A percentile compares a stretch with the other conserved stretches of the same genome.
Conservation (phyloP, 2,888 invertebrate species). For the Drosophila prostipennis region DNA sequence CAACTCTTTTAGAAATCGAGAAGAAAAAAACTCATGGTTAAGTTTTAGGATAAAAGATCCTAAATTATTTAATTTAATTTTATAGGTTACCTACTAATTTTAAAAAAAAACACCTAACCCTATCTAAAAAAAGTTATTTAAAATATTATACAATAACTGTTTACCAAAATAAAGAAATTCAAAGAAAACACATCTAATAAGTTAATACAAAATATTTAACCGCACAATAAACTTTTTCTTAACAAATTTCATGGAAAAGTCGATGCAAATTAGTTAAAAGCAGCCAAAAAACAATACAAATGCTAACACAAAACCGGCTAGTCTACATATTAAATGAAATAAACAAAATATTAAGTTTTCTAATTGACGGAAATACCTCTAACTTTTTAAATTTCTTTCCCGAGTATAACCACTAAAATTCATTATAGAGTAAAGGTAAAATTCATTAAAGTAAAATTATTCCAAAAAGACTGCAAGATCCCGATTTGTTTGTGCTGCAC, state of each 20-base stretch:
- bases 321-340: not conserved
- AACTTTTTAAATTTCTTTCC: not conserved
- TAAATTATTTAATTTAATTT: no score
- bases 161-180: not conserved
- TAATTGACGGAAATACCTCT: not conserved
- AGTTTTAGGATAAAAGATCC: no score
- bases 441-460: not conserved
- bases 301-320: slow-evolving; percentile 19
- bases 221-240: not conserved
- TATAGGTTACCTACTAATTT: no score
- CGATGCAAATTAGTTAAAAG: slow-evolving; percentile 16
- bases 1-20: no score
- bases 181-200: not conserved
- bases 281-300: slow-evolving; percentile 15
- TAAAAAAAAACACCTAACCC: no score
- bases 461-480: slow-evolving; percentile 21
- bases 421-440: not conserved
- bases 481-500: slow-evolving; percentile 55
- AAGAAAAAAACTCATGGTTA: no score
- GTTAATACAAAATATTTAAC: no score
- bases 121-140: no score
- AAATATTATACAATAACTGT: no score
- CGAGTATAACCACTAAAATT: not conserved
- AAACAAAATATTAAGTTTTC: not conserved
- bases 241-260: not conserved